These are phyloP conservation scores for Nysson spinosus DNA, from an alignment of 2,888 invertebrate species.

Conservation along the genomic window DNA sequence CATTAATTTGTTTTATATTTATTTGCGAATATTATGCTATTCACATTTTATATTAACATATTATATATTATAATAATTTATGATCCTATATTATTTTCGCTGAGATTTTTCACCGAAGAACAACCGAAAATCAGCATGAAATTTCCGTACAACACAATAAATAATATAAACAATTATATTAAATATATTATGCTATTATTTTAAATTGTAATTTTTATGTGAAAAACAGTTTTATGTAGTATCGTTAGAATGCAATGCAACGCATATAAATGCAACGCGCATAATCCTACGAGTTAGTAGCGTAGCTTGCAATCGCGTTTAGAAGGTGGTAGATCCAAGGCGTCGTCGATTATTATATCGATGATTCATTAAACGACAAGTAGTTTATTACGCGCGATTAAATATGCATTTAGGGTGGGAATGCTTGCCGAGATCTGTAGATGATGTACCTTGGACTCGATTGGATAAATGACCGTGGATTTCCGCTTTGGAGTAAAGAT, in stretches of 20 bases:
- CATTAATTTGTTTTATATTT: too few relatives aligned
- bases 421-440: constrained; percentile 13
- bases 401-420: constrained; percentile 55
- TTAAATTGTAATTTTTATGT: too few relatives aligned
- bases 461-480: neutral
- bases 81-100: too few relatives aligned
- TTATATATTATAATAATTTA: too few relatives aligned
- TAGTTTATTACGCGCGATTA: constrained; percentile 41
- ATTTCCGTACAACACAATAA: too few relatives aligned
- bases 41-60: too few relatives aligned
- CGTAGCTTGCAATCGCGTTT: constrained; percentile 2
- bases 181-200: too few relatives aligned
- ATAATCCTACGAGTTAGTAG: neutral
- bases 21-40: too few relatives aligned
- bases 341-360: constrained; percentile 7
- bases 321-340: constrained; percentile 18
- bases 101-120: too few relatives aligned
- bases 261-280: neutral
- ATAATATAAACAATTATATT: too few relatives aligned
- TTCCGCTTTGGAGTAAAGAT: neutral
- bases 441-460: neutral
- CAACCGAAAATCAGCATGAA: too few relatives aligned
- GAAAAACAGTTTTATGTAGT: neutral
- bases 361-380: constrained; percentile 47
- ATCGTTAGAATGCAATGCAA: neutral